Evolutionary conservation across 1,140 invertebrate genomes (phyloP).

Genomic region (Hydropsyche tenuis): DNA sequence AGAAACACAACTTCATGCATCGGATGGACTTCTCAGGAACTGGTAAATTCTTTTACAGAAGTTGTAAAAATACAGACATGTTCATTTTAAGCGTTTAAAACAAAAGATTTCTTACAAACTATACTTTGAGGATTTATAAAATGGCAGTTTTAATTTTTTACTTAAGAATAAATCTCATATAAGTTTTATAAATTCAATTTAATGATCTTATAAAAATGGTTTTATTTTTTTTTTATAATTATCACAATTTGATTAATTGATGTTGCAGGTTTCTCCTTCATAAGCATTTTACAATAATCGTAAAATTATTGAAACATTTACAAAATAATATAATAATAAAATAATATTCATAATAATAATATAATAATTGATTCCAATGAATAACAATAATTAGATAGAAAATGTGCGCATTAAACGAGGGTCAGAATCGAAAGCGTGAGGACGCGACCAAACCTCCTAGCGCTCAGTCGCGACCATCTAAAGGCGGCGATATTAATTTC

Average conservation of each 20-base stretch:
- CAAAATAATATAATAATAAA: neutral
- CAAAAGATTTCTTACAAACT: neutral
- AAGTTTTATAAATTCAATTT: conserved; percentile 16
- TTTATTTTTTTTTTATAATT: conserved; percentile 3
- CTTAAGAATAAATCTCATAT: neutral
- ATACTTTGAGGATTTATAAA: conserved; percentile 10
- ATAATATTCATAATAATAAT: neutral
- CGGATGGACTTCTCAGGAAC: conserved; percentile 8
- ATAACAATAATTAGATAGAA: neutral
- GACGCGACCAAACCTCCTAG: too few species aligned
- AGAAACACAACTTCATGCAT: neutral
- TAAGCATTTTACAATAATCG: conserved; percentile 6
- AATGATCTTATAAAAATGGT: conserved; percentile 22
- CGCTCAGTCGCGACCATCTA: too few species aligned
- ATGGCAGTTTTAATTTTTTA: conserved; percentile 17
- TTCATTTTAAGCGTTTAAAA: neutral
- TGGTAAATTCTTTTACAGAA: neutral
- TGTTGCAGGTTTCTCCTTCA: conserved; percentile 5
- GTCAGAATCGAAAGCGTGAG: neutral
- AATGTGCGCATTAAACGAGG: conserved; percentile 5
- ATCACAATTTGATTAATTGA: conserved; percentile 26
- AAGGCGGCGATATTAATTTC: neutral
- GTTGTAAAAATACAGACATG: too few species aligned
- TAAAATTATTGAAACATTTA: neutral
- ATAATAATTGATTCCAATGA: too few species aligned